Conservation (phyloP, 92 coral and sea anemone species). For the Pocillopora grandis region DNA sequence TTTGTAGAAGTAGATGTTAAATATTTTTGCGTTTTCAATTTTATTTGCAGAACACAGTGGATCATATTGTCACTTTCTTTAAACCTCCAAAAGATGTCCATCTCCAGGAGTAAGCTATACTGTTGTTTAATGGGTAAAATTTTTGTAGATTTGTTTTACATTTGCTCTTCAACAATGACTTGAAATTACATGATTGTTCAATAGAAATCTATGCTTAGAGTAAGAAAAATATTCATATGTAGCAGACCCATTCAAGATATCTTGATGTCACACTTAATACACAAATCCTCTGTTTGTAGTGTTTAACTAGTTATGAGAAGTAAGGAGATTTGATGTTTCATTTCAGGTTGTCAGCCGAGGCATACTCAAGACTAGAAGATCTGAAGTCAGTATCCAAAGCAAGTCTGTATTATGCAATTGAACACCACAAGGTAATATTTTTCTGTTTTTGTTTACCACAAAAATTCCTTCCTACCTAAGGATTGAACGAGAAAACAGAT, state of each 20-base stretch:
- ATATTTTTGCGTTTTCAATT: not conserved
- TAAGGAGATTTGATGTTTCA: not conserved
- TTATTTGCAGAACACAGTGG: slow-evolving; percentile 71
- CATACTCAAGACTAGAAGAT: slow-evolving; percentile 82
- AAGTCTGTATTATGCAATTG: slow-evolving; percentile 90
- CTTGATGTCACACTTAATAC: no score
- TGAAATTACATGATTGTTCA: no score
- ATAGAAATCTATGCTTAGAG: no score
- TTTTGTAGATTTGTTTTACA: no score
- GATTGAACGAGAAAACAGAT: not conserved
- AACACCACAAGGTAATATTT: slow-evolving; percentile 84
- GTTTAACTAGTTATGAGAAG: not conserved
- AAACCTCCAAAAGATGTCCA: slow-evolving; percentile 93
- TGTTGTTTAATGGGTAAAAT: no score
- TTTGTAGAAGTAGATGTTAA: not conserved
- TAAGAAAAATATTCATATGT: no score
- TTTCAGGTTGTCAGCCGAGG: slow-evolving; percentile 89
- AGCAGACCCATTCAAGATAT: no score
- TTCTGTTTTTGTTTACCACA: not conserved
- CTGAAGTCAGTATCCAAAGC: slow-evolving; percentile 89
- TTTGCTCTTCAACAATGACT: no score
- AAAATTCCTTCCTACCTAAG: not conserved
- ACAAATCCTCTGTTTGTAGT: no score
- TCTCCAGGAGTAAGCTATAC: slow-evolving; percentile 76
- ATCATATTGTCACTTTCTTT: slow-evolving; percentile 80